Percentiles rank a stretch among this genome's conserved stretches.
These are phyloP conservation scores for Pelvicachromis taeniatus DNA, from an alignment of 2,113 vertebrate species.

Conservation along the genomic window DNA sequence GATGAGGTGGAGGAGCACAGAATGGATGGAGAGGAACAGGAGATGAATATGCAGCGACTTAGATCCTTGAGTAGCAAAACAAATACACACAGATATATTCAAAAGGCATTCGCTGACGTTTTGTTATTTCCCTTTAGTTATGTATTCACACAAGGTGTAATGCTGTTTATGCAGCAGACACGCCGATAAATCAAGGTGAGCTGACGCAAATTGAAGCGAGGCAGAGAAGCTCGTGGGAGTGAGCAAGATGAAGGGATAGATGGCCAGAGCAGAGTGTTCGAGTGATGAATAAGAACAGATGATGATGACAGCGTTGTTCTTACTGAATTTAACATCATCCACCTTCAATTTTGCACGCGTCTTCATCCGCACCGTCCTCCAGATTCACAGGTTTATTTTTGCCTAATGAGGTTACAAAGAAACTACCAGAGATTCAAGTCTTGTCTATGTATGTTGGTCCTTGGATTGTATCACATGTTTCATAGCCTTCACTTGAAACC, in stretches of 20 bases:
- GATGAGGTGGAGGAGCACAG: conserved; percentile 25
- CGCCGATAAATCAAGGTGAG: conserved; percentile 21
- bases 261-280: background rate
- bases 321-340: background rate
- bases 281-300: background rate
- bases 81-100: background rate
- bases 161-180: conserved; percentile 13
- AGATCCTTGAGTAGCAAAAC: background rate
- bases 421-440: background rate
- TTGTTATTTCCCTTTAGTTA: background rate
- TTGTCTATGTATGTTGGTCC: background rate
- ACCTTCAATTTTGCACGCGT: background rate
- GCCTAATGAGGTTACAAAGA: background rate
- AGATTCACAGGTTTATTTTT: background rate
- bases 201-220: conserved; percentile 22
- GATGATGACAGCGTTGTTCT: background rate
- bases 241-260: background rate
- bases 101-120: background rate
- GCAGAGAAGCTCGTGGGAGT: conserved; percentile 1
- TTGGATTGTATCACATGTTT: background rate
- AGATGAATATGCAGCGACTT: background rate
- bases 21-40: background rate
- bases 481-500: background rate
- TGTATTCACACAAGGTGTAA: background rate
- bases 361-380: background rate